Evolutionary conservation across 53 echinoderm and acorn worm genomes (phyloP).

Genomic region (Actinopyga echinites): DNA sequence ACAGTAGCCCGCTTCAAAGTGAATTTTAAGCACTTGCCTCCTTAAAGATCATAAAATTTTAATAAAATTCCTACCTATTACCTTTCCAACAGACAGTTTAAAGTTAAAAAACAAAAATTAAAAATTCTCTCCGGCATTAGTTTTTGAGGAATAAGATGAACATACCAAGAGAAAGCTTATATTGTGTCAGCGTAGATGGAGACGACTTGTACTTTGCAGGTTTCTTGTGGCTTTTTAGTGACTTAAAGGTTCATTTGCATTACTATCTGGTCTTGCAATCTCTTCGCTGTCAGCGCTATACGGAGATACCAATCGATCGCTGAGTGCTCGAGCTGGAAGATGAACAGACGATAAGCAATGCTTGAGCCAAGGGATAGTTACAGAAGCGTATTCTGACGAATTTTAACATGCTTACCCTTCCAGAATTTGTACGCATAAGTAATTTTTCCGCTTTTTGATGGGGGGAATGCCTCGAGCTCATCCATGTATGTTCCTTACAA

Average conservation of each 20-base stretch:
- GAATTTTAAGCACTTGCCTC: constrained; percentile 26
- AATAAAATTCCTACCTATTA: constrained; percentile 13
- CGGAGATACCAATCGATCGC: constrained; percentile 17
- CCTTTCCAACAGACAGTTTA: constrained; percentile 14
- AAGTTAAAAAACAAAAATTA: neutral
- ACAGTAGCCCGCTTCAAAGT: constrained; percentile 21
- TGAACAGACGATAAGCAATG: constrained; percentile 30
- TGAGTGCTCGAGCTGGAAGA: constrained; percentile 26
- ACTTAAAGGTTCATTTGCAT: constrained; percentile 26
- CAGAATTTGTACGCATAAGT: no score
- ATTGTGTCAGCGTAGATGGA: constrained; percentile 12
- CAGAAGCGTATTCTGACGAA: constrained; percentile 12
- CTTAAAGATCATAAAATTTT: constrained; percentile 38
- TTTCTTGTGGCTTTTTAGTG: constrained; percentile 5
- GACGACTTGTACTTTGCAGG: constrained; percentile 29
- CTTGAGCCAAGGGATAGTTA: constrained; percentile 22
- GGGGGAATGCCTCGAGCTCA: no score
- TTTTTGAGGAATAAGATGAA: neutral
- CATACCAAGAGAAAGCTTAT: neutral
- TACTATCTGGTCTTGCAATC: constrained; percentile 24
- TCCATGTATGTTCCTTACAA: no score
- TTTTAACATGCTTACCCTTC: no score
- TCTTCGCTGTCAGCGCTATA: constrained; percentile 24
- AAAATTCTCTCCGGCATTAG: constrained; percentile 25
- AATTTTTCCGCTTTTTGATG: no score